Evolutionary conservation across 2,113 vertebrate genomes (phyloP), one percentile per base, ranked within the genome.

Genomic region (Trematocara marginatum): DNA sequence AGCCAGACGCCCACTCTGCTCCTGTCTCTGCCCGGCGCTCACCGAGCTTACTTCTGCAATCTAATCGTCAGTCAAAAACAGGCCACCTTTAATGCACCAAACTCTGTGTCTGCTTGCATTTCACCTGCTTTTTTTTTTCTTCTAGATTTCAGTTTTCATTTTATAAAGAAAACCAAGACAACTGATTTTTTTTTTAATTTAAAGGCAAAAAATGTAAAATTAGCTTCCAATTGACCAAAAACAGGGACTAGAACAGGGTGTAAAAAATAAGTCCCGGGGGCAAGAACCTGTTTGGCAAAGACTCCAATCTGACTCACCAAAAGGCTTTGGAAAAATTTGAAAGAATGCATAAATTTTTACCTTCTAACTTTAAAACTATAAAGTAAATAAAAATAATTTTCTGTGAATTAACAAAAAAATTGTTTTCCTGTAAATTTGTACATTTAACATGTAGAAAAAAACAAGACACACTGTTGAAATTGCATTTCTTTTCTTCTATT

Each of bases 1-100:
- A 95, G 95, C 95, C 95, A 96, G 94, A 95, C 95, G 89, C 95
- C 95, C 95, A 96, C 95, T 94, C 93, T 85, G 92, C 95, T 95
- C 95, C 93, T 94, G 94, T 93, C 92, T 93, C 84, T 93, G 88
- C 92, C 90, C 86, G 78, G 85, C 66, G 80, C 95, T 90, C 87
- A 93, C 80, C 81, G 69, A 86, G 89, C 87, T 82, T 94, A 92
- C 94, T 95, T 93, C 85, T 90, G 69, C 61, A 82, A 81, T 79
- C 91, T 76, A 57, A 90, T 89, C n/a, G 2, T 51, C 81, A 61
- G 52, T 35, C 69, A n/a, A 4, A 79, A 64, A 38, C 20, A 34
- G 8, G 26, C 79, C 31, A 0, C 80, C 56, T 82, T 81, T 56
- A 40, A 78, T 74, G 52, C 66, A 56, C 8, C 40, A 56, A 54